Percentiles rank a stretch among this genome's conserved stretches.
phyloP scores from a whole-genome alignment of 2,888 invertebrate species.

The Agrochola circellaris region DNA sequence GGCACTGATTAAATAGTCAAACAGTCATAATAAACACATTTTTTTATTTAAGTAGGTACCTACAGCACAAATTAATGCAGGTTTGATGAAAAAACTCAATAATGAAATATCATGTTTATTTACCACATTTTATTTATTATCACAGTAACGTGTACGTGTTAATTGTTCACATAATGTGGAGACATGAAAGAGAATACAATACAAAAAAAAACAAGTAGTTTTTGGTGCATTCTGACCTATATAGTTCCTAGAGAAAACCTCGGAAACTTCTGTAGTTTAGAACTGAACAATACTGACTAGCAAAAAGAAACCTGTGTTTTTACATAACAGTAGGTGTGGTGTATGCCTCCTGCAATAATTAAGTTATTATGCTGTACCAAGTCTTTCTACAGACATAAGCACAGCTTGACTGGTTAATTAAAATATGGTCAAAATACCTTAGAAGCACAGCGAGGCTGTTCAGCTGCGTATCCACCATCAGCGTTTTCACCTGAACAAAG shows the following conservation, averaged over 20 bases:
- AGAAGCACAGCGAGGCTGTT: not conserved
- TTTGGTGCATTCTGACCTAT: too few relatives aligned
- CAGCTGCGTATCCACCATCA: not conserved
- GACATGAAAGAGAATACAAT: too few relatives aligned
- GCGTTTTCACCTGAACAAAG: not conserved
- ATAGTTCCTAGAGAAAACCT: too few relatives aligned
- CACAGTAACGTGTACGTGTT: too few relatives aligned
- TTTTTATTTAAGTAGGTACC: not conserved
- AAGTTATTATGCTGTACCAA: not conserved
- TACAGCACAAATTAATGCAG: not conserved
- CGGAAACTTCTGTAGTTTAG: too few relatives aligned
- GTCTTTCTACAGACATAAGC: constrained; percentile 15
- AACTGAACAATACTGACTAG: too few relatives aligned
- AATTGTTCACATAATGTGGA: too few relatives aligned
- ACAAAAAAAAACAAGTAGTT: too few relatives aligned
- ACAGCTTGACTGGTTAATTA: not conserved
- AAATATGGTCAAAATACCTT: not conserved
- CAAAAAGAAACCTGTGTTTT: not conserved
- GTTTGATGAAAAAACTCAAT: not conserved
- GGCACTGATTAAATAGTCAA: not conserved
- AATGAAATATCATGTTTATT: not conserved
- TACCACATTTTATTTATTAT: constrained; percentile 1
- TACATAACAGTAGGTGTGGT: not conserved
- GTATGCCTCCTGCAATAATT: not conserved
- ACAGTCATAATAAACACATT: too few relatives aligned